These are phyloP conservation scores for Girardia tigrina DNA, from an alignment of 2,888 invertebrate genomes.

Conservation along the genomic window DNA sequence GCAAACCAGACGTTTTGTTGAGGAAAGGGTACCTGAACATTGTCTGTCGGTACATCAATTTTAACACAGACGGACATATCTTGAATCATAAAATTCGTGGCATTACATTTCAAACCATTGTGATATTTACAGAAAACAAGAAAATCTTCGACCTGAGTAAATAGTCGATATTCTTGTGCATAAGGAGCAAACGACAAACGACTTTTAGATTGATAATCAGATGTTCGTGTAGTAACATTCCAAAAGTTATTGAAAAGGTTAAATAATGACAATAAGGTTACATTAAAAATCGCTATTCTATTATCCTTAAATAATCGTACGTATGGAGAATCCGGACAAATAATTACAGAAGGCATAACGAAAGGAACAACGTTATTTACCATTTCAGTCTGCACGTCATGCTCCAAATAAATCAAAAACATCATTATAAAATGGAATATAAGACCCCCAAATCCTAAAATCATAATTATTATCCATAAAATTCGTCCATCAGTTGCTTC, in stretches of 20 bases:
- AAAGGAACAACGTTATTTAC: not conserved
- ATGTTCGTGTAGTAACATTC: not conserved
- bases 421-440: not conserved
- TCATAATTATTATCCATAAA: not conserved
- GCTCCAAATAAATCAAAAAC: not conserved
- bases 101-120: not conserved
- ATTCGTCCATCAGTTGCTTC: not conserved
- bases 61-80: no score
- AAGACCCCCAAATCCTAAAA: not conserved
- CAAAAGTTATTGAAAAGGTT: not conserved
- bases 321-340: not conserved
- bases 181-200: not conserved
- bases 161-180: not conserved
- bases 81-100: no score
- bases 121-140: not conserved
- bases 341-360: not conserved
- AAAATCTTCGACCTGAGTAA: not conserved
- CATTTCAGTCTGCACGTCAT: not conserved
- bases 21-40: no score
- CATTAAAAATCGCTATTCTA: not conserved
- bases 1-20: no score
- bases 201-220: not conserved
- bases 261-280: not conserved
- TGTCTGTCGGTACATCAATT: no score
- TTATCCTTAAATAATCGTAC: not conserved